Conservation (phyloP, 2,888 invertebrate genomes). For the Ethmia dodecea region DNA sequence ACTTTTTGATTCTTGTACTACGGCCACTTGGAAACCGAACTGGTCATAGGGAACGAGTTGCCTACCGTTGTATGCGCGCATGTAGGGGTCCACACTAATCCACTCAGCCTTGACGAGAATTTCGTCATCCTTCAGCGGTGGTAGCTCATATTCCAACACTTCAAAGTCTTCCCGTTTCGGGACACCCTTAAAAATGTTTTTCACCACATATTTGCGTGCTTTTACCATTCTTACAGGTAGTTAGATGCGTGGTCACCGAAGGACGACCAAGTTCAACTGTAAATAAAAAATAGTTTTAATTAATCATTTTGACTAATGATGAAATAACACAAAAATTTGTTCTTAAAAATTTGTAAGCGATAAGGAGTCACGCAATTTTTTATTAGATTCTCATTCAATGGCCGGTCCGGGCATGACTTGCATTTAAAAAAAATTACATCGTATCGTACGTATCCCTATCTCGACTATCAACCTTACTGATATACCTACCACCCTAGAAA, state of each 20-base stretch:
- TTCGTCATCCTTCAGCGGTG: constrained; percentile 76
- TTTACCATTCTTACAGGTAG: constrained; percentile 65
- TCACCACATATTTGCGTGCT: constrained; percentile 76
- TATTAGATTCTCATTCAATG: too few relatives aligned
- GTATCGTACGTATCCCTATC: too few relatives aligned
- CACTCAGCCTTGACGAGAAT: constrained; percentile 39
- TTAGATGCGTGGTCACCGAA: too few relatives aligned
- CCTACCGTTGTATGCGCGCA: constrained; percentile 28
- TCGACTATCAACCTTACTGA: too few relatives aligned
- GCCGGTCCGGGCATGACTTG: too few relatives aligned
- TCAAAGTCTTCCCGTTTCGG: constrained; percentile 78
- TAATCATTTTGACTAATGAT: too few relatives aligned
- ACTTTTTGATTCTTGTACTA: constrained; percentile 78
- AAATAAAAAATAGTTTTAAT: neutral
- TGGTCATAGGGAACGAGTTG: constrained; percentile 28
- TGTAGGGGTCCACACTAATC: constrained; percentile 46
- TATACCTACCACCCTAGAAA: too few relatives aligned
- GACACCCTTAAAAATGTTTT: constrained; percentile 73
- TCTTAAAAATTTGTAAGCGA: too few relatives aligned
- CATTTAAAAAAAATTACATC: too few relatives aligned
- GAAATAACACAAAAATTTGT: too few relatives aligned
- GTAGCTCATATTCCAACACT: constrained; percentile 78
- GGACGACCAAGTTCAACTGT: neutral
- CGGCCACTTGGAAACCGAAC: constrained; percentile 31
- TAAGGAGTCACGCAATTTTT: too few relatives aligned